Evolutionary conservation across 2,113 vertebrate species (phyloP).

Genomic region (Apteryx mantelli): DNA sequence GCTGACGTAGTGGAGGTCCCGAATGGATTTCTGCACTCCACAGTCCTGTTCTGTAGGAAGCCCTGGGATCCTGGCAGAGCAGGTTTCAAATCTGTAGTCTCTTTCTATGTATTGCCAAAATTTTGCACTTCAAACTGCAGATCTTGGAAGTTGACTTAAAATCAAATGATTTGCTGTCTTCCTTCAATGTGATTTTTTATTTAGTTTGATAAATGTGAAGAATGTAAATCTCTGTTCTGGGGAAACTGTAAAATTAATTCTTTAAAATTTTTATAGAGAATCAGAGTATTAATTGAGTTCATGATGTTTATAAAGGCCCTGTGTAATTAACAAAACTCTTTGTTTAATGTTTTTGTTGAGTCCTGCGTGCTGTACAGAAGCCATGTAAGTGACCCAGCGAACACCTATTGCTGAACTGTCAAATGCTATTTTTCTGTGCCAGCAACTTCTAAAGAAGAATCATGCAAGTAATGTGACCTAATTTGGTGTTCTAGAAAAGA

Average conservation of each 20-base stretch:
- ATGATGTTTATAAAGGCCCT: not conserved
- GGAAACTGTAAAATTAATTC: not conserved
- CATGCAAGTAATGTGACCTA: not conserved
- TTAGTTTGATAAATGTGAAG: not conserved
- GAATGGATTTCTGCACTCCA: not conserved
- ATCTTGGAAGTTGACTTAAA: not conserved
- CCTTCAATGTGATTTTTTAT: not conserved
- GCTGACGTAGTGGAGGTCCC: not conserved
- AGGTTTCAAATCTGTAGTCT: not conserved
- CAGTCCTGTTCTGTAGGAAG: not conserved
- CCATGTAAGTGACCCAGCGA: not conserved
- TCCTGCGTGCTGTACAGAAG: not conserved
- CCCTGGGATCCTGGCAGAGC: not conserved
- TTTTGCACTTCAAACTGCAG: not conserved
- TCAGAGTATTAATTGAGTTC: not conserved
- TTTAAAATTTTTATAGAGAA: not conserved
- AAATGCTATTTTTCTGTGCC: conserved; percentile 19
- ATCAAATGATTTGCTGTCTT: not conserved
- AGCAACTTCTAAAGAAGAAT: conserved; percentile 26
- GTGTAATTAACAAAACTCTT: not conserved
- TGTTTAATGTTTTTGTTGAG: not conserved
- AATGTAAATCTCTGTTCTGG: not conserved
- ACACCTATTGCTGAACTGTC: conserved; percentile 21
- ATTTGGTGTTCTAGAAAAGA: conserved; percentile 48
- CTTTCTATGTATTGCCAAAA: not conserved